phyloP scores from a whole-genome alignment of 2,113 vertebrate species.

The Laterallus jamaicensis region DNA sequence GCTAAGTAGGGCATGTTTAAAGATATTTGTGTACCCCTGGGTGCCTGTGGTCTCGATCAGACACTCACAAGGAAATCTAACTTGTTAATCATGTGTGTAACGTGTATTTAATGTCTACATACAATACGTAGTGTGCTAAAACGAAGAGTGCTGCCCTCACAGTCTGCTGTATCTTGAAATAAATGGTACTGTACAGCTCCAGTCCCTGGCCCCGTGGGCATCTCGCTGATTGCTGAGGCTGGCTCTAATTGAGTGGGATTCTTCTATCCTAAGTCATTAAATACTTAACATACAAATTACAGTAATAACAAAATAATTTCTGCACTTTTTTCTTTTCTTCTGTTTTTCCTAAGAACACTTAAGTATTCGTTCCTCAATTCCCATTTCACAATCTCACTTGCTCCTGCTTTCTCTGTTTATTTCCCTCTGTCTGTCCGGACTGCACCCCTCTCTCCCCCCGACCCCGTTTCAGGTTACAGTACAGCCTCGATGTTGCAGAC shows the following conservation, averaged over 20 bases:
- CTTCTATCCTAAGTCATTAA: background rate
- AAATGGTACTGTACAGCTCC: background rate
- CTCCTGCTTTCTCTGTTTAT: conserved; percentile 59
- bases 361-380: conserved; percentile 17
- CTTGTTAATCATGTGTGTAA: background rate
- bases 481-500: conserved; percentile 97
- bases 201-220: background rate
- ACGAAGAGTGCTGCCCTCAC: background rate
- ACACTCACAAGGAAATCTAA: conserved; percentile 6
- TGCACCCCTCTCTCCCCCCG: conserved; percentile 54
- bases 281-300: background rate
- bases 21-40: background rate
- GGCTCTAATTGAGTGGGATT: background rate
- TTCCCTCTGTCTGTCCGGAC: conserved; percentile 57
- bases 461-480: conserved; percentile 90
- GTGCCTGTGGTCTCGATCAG: background rate
- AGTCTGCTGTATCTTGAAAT: background rate
- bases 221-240: background rate
- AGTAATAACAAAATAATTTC: background rate
- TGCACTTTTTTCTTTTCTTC: background rate
- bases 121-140: background rate
- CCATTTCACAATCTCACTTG: conserved; percentile 53
- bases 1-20: background rate
- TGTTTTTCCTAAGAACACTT: background rate
- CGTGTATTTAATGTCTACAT: background rate